Conservation (phyloP, 2,113 vertebrate species). For the Zapus hudsonius region DNA sequence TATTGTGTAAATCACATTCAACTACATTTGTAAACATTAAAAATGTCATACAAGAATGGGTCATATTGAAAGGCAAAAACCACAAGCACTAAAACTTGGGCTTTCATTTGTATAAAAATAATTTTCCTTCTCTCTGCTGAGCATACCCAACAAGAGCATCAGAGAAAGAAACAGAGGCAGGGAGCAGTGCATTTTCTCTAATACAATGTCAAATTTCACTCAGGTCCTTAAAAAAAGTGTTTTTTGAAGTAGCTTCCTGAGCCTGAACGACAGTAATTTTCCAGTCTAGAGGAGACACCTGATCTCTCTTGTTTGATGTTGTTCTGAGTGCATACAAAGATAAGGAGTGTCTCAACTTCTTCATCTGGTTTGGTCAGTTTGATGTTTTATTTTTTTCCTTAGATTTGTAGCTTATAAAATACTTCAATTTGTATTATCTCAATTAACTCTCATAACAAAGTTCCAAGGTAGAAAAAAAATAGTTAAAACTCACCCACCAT, state of each 20-base stretch:
- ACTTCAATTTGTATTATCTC: constrained; percentile 1
- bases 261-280: not conserved
- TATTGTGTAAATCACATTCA: constrained; percentile 34
- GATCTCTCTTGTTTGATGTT: not conserved
- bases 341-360: not conserved
- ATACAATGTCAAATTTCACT: not conserved
- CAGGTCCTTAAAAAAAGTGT: not conserved
- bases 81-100: not conserved
- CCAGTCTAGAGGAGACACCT: not conserved
- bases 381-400: constrained; percentile 13
- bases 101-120: not conserved
- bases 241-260: not conserved
- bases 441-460: not conserved
- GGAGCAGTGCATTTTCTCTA: not conserved
- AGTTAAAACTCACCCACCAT: too few relatives aligned
- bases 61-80: not conserved
- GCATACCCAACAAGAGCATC: not conserved
- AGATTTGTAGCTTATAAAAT: not conserved
- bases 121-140: not conserved
- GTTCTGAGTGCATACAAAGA: not conserved
- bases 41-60: not conserved
- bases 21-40: not conserved
- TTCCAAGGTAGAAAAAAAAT: not conserved
- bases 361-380: constrained; percentile 7
- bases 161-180: not conserved